These are phyloP conservation scores for Cisticola juncidis DNA, from an alignment of 2,113 vertebrate species.

Conservation along the genomic window DNA sequence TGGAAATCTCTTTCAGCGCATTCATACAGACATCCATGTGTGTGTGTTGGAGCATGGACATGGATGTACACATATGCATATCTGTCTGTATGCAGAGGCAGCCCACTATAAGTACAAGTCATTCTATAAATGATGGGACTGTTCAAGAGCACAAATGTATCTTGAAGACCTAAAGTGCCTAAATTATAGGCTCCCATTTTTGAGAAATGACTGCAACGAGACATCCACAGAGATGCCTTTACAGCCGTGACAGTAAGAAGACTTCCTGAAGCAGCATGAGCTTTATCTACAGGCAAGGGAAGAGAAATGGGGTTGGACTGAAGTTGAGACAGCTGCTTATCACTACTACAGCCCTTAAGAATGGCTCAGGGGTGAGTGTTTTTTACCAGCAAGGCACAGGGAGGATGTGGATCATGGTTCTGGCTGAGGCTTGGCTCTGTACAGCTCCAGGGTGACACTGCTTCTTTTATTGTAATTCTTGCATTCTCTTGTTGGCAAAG, in stretches of 20 bases:
- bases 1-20: not conserved
- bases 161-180: slow-evolving; percentile 33
- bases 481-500: not conserved
- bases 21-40: not conserved
- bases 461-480: not conserved
- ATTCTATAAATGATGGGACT: slow-evolving; percentile 6
- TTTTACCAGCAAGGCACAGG: not conserved
- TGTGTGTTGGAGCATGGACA: not conserved
- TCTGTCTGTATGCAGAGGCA: not conserved
- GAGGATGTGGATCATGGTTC: not conserved
- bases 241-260: not conserved
- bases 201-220: not conserved
- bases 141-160: not conserved
- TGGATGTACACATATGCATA: accelerated
- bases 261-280: not conserved
- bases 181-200: not conserved
- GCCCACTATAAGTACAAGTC: not conserved
- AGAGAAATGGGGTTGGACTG: not conserved
- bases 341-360: not conserved
- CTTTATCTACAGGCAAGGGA: not conserved
- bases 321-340: not conserved
- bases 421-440: not conserved
- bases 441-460: accelerated
- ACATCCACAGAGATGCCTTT: not conserved
- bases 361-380: not conserved